Conservation (phyloP, 2,888 invertebrate species). For the Drosophila pullipes region DNA sequence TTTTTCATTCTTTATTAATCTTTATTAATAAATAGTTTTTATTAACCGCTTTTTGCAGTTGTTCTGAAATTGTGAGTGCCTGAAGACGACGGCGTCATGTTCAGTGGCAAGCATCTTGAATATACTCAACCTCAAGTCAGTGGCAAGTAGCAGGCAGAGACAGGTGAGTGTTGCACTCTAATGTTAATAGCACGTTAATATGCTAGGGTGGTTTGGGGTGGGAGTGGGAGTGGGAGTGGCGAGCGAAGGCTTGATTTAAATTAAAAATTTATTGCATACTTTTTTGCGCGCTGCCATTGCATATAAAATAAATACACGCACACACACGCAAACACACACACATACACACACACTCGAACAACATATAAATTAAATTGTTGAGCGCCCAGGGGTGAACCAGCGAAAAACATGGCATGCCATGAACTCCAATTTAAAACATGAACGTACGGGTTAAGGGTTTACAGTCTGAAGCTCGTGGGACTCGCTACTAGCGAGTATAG, state of each 20-base stretch:
- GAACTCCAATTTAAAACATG: conserved; percentile 71
- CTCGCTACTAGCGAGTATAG: not conserved
- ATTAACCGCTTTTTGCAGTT: conserved; percentile 34
- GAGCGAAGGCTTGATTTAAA: conserved; percentile 73
- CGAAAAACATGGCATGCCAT: conserved; percentile 64
- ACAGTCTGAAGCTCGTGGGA: conserved; percentile 21
- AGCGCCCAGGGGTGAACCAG: conserved; percentile 60
- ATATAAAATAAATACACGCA: conserved; percentile 49
- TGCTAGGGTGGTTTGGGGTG: not conserved
- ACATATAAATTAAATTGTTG: conserved; percentile 75
- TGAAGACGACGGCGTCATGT: conserved; percentile 26
- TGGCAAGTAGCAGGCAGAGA: conserved; percentile 18
- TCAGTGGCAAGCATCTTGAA: conserved; percentile 26
- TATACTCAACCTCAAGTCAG: conserved; percentile 29
- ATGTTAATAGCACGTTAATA: conserved; percentile 56
- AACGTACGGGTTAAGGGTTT: conserved; percentile 64
- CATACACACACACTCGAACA: not conserved
- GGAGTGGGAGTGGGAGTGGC: not conserved
- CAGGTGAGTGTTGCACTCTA: conserved; percentile 58
- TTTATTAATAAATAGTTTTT: conserved; percentile 11
- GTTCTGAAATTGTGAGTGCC: conserved; percentile 16
- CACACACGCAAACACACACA: conserved; percentile 21
- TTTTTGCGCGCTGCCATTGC: conserved; percentile 63
- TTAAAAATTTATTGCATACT: conserved; percentile 81
- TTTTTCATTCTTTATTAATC: not conserved